phyloP scores from a whole-genome alignment of 92 coral and sea anemone species.

The Umimayanthus kanabou region DNA sequence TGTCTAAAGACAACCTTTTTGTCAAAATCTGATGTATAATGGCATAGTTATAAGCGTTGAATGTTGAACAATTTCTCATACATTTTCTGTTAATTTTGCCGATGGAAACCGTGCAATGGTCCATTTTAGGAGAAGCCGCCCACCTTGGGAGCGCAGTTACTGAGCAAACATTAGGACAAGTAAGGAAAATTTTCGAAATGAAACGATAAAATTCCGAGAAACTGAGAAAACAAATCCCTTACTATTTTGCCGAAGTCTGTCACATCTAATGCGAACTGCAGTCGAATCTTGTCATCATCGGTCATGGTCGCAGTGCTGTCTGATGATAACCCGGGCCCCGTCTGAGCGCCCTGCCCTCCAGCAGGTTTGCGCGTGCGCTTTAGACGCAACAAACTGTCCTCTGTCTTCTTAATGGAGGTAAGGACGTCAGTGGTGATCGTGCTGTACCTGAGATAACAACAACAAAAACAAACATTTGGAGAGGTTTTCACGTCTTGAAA shows the following conservation, averaged over 20 bases:
- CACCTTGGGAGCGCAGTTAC: too few relatives aligned
- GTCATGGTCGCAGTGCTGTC: conserved; percentile 74
- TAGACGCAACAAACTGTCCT: conserved; percentile 92
- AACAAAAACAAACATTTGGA: neutral
- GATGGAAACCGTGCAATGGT: too few relatives aligned
- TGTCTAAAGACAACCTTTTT: too few relatives aligned
- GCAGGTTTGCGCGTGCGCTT: conserved; percentile 88
- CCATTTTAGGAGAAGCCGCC: too few relatives aligned
- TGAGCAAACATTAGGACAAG: too few relatives aligned
- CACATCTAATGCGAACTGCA: conserved; percentile 89
- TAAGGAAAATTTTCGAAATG: neutral
- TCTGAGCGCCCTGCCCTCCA: conserved; percentile 54
- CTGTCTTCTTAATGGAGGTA: conserved; percentile 95
- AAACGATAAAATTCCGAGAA: neutral
- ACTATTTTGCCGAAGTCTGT: conserved; percentile 94
- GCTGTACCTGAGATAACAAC: conserved; percentile 63
- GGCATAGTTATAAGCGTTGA: too few relatives aligned
- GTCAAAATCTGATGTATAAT: too few relatives aligned
- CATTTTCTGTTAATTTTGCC: too few relatives aligned
- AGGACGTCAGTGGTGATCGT: conserved; percentile 88
- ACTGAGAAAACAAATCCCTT: conserved; percentile 3
- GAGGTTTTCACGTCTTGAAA: too few relatives aligned
- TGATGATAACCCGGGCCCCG: conserved; percentile 45
- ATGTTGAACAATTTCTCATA: too few relatives aligned
- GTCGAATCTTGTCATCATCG: conserved; percentile 97